Conservation (phyloP, 2,888 invertebrate genomes). For the Chirona hameri region DNA sequence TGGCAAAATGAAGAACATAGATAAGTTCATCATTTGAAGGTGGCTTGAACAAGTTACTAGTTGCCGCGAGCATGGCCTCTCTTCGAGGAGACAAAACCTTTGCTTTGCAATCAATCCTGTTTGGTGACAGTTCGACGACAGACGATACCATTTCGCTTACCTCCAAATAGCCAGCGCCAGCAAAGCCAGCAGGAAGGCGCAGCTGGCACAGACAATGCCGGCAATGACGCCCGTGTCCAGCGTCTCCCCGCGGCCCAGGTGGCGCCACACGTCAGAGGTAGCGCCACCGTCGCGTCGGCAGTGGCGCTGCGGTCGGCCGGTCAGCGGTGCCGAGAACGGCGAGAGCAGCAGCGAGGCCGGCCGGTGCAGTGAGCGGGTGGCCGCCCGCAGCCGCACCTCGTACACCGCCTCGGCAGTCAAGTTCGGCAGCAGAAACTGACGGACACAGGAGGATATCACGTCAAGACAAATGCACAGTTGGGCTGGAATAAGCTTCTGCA, state of each 20-base stretch:
- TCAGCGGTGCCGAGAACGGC: background rate
- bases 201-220: constrained; percentile 65
- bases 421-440: constrained; percentile 63
- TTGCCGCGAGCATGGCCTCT: no score
- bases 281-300: constrained; percentile 1
- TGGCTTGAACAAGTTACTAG: no score
- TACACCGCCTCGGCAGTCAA: constrained; percentile 66
- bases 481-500: no score
- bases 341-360: background rate
- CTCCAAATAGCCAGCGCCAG: constrained; percentile 69
- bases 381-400: constrained; percentile 66
- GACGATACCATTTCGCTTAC: constrained; percentile 48
- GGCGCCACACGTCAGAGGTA: constrained; percentile 9
- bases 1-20: no score
- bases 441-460: background rate
- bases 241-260: background rate
- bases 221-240: constrained; percentile 66
- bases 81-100: no score
- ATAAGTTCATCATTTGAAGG: no score
- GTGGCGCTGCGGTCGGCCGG: background rate
- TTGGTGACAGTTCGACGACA: no score
- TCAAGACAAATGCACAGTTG: no score
- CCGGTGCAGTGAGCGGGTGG: constrained; percentile 56
- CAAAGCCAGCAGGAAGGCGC: constrained; percentile 64
- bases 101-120: no score